Evolutionary conservation across 2,113 vertebrate genomes (phyloP), one percentile per base, ranked within the genome.

Genomic region (Bubo blakistoni): DNA sequence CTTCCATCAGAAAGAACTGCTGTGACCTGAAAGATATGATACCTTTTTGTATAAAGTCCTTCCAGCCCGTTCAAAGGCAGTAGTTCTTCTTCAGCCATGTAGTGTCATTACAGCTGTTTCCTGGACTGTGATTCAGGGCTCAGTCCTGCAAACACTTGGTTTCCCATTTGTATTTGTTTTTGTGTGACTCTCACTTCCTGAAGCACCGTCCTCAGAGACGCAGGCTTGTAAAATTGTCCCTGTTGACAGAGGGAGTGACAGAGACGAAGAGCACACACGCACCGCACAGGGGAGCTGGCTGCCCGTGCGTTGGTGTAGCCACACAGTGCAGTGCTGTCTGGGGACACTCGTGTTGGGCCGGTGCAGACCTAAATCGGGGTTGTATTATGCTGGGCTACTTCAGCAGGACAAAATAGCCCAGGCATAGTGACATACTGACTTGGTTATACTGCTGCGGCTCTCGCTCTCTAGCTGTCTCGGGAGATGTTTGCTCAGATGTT

Each of bases 1-100:
- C 89, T 96, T 96, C 94, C 67, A 36, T 96, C 62, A 88, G 70
- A 86, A 77, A 78, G 55, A 67, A 81, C 80, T 94, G 61, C 82
- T 76, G 77, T 69, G 65, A 52, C 89, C 46, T 47, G 58, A 47
- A 66, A 73, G 46, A 49, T 67, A 4, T 1, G 42, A 42, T 49
- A 10, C n/a, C 22, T 74, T 78, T 88, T 59, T 67, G 62, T 58
- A 17, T 63, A 8, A 40, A 81, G 42, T 44, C 80, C 49, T 74
- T 67, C 51, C 52, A 86, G 40, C 22, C 58, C 19, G 34, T 69
- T 91, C 44, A 61, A 71, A 90, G 71, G 38, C 32, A 54, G 40
- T n/a, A 27, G 67, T 20, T 79, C 65, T 87, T 72, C 66, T 86
- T 77, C 83, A 47, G 29, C 52, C 11, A 0, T 17, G n/a, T 51